These are phyloP conservation scores for Dromaius novaehollandiae DNA, from an alignment of 2,113 vertebrate genomes.

Conservation along the genomic window DNA sequence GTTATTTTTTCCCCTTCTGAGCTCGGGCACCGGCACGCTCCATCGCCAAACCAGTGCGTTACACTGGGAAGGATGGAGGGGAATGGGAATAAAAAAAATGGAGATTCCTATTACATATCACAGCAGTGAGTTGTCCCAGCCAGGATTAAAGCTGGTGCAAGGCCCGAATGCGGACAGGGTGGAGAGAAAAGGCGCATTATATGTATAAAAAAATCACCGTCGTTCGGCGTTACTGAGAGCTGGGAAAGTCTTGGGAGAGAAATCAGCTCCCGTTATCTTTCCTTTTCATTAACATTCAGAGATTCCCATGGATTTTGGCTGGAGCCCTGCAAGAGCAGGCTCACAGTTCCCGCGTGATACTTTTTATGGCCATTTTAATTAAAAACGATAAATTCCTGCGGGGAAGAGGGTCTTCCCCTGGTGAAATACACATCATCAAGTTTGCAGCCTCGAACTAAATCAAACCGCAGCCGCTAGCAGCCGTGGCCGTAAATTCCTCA, in stretches of 20 bases:
- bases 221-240: neutral
- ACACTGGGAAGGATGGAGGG: neutral
- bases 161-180: fast-evolving
- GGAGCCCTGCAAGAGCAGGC: neutral
- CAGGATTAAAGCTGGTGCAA: neutral
- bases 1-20: neutral
- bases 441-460: neutral
- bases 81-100: neutral
- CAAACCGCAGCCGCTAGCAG: neutral
- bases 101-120: neutral
- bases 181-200: neutral
- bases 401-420: neutral
- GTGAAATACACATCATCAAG: neutral
- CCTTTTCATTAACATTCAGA: neutral
- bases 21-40: neutral
- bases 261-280: neutral
- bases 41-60: fast-evolving
- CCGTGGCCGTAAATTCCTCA: neutral
- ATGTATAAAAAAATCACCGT: neutral
- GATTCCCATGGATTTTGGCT: neutral
- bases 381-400: neutral
- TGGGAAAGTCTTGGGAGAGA: neutral
- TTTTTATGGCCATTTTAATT: slow-evolving; percentile 13
- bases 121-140: neutral
- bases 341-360: neutral